phyloP scores from a whole-genome alignment of 2,888 invertebrate species.

The Macrosoma leucophasiata region DNA sequence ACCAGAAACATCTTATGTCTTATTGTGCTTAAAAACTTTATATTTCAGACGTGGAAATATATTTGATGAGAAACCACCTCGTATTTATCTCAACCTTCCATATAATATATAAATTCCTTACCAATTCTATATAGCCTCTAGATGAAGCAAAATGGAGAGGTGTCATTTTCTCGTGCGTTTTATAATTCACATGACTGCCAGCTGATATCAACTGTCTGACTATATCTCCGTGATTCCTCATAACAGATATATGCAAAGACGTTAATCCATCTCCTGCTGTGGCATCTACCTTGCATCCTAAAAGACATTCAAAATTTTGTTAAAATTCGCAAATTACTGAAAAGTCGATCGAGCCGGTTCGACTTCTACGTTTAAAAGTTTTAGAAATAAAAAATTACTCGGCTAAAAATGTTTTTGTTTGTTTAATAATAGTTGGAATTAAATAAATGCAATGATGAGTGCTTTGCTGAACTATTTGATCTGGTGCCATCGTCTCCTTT shows the following conservation, averaged over 20 bases:
- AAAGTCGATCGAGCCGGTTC: too few relatives aligned
- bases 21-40: too few relatives aligned
- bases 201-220: slow-evolving; percentile 71
- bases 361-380: too few relatives aligned
- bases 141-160: slow-evolving; percentile 79
- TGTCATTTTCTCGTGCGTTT: slow-evolving; percentile 77
- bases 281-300: slow-evolving; percentile 79
- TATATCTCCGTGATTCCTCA: slow-evolving; percentile 74
- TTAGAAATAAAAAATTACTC: too few relatives aligned
- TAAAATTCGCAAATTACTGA: neutral
- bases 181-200: slow-evolving; percentile 76
- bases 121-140: slow-evolving; percentile 70
- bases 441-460: too few relatives aligned
- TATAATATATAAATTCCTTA: slow-evolving; percentile 27
- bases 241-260: slow-evolving; percentile 80
- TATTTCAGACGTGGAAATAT: neutral
- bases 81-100: neutral
- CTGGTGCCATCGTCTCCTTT: too few relatives aligned
- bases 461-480: too few relatives aligned
- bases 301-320: slow-evolving; percentile 13
- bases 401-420: too few relatives aligned
- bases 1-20: too few relatives aligned
- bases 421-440: too few relatives aligned
- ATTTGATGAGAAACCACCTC: neutral
- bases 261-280: slow-evolving; percentile 79